Percentiles rank a stretch among this genome's conserved stretches.
These are phyloP conservation scores for Xyliphius kryptos DNA, from an alignment of 2,113 vertebrate species.

Conservation along the genomic window DNA sequence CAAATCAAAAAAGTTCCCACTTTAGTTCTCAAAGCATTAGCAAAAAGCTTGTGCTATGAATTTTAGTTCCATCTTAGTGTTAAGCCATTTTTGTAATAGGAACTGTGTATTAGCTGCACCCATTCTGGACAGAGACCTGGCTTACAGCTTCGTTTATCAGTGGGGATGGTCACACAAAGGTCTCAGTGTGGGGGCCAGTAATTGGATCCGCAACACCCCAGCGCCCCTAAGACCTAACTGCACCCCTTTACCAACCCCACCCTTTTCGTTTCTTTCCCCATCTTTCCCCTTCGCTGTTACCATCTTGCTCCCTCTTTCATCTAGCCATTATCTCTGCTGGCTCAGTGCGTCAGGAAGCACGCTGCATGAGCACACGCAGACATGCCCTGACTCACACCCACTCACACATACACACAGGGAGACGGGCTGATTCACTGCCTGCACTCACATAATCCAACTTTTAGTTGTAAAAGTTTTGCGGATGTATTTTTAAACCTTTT, in stretches of 20 bases:
- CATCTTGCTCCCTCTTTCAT: constrained; percentile 23
- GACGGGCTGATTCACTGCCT: constrained; percentile 19
- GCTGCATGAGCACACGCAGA: constrained; percentile 31
- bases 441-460: constrained; percentile 24
- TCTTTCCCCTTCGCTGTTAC: constrained; percentile 20
- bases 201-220: constrained; percentile 48
- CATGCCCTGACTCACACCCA: constrained; percentile 34
- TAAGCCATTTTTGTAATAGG: constrained; percentile 19
- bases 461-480: background rate
- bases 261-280: constrained; percentile 15
- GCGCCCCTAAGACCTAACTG: constrained; percentile 43
- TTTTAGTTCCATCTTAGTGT: constrained; percentile 8
- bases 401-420: constrained; percentile 19
- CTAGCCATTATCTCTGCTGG: constrained; percentile 35
- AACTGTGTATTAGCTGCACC: constrained; percentile 24
- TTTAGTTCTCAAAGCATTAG: background rate
- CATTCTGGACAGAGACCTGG: constrained; percentile 31
- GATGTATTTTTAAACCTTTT: background rate
- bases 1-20: background rate
- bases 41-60: background rate
- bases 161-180: constrained; percentile 44
- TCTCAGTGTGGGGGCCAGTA: constrained; percentile 48
- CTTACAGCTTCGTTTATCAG: constrained; percentile 44
- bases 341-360: constrained; percentile 33
- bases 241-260: constrained; percentile 27